phyloP scores from a whole-genome alignment of 2,113 vertebrate genomes.

The Myrmecophaga tridactyla region DNA sequence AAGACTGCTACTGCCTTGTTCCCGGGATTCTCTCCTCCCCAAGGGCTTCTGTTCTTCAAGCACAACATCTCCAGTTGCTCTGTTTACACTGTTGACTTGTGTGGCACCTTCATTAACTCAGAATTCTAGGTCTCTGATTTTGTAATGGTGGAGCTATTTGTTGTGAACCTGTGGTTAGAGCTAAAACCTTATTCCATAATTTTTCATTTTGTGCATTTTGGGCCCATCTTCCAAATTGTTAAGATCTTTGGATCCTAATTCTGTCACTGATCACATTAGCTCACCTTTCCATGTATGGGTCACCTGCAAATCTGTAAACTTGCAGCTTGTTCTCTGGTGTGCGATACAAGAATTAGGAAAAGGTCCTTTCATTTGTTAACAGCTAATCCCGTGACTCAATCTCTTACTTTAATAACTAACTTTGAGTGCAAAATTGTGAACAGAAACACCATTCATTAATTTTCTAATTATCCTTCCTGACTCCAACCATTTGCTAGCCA shows the following conservation, averaged over 20 bases:
- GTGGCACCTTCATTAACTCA: not conserved
- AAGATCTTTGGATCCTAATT: not conserved
- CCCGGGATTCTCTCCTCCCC: not conserved
- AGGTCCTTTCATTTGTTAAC: not conserved
- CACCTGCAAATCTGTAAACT: not conserved
- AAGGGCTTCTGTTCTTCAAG: not conserved
- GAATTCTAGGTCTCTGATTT: not conserved
- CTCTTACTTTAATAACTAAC: not conserved
- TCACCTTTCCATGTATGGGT: not conserved
- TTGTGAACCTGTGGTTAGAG: not conserved
- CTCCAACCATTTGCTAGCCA: not conserved
- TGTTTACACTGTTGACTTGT: not conserved
- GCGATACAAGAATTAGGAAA: not conserved
- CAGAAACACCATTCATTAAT: constrained; percentile 36
- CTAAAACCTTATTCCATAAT: not conserved
- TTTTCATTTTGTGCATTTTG: not conserved
- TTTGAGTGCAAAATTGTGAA: not conserved
- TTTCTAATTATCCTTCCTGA: not conserved
- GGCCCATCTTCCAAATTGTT: not conserved
- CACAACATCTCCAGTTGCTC: not conserved
- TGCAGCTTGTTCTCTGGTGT: not conserved
- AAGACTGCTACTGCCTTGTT: not conserved
- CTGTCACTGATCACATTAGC: not conserved
- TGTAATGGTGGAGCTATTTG: not conserved
- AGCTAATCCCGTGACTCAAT: not conserved